Conservation (phyloP, 2,113 vertebrate genomes). For the Heterotis niloticus region DNA sequence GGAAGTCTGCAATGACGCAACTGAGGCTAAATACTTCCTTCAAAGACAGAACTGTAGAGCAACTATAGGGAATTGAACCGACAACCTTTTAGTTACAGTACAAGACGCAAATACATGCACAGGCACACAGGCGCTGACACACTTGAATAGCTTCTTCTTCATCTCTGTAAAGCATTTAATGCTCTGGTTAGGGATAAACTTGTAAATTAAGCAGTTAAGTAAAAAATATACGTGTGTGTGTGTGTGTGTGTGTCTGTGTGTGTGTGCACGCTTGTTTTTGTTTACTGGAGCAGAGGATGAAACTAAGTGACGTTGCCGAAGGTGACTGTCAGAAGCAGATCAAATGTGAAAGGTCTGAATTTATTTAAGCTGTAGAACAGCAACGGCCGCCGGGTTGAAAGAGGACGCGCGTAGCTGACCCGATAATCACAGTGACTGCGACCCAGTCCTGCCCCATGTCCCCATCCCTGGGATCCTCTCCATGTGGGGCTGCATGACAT, state of each 20-base stretch:
- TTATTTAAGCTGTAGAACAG: not conserved
- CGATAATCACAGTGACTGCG: not conserved
- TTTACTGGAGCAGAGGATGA: slow-evolving; percentile 14
- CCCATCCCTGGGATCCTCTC: not conserved
- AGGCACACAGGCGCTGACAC: slow-evolving; percentile 8
- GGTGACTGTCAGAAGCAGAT: slow-evolving; percentile 21
- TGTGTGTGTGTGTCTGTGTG: too few species aligned
- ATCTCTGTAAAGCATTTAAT: too few species aligned
- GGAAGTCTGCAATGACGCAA: too few species aligned
- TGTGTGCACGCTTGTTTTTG: not conserved
- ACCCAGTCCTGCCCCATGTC: too few species aligned
- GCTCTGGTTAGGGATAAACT: too few species aligned
- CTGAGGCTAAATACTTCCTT: too few species aligned
- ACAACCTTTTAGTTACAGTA: not conserved
- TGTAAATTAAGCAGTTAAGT: too few species aligned
- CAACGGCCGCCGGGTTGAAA: not conserved
- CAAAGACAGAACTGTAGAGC: too few species aligned
- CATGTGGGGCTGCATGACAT: too few species aligned
- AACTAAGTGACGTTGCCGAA: slow-evolving; percentile 29
- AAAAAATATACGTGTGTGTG: too few species aligned
- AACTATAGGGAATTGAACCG: too few species aligned
- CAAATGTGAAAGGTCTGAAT: not conserved
- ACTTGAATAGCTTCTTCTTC: slow-evolving; percentile 31
- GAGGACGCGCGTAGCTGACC: not conserved
- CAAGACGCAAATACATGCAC: not conserved